A percentile compares a stretch with the other conserved stretches of the same genome.
phyloP scores from a whole-genome alignment of 2,113 vertebrate genomes.

The Oreocharis arfaki region DNA sequence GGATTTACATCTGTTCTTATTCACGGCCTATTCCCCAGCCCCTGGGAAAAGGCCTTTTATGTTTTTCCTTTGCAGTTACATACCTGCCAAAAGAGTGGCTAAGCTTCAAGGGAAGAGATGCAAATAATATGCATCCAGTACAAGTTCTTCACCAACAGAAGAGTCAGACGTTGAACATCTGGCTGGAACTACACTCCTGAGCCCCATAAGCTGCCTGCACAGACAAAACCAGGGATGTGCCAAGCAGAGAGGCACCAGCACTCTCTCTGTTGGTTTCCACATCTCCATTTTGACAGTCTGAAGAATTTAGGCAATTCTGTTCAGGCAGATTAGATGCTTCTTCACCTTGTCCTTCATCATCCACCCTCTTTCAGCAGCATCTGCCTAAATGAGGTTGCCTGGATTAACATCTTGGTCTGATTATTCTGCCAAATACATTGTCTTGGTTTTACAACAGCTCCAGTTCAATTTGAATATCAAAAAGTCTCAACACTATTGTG shows the following conservation, averaged over 20 bases:
- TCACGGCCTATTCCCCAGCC: neutral
- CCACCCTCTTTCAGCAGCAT: neutral
- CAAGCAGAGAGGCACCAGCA: fast-evolving
- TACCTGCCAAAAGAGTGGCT: neutral
- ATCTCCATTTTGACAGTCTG: neutral
- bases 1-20: neutral
- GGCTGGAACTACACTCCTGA: neutral
- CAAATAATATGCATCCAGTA: neutral
- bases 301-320: neutral
- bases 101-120: neutral
- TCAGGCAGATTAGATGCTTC: neutral
- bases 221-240: neutral
- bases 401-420: neutral
- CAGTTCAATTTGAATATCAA: neutral
- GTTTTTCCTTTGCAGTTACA: neutral
- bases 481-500: neutral
- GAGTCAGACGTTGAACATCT: neutral
- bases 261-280: neutral
- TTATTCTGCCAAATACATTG: neutral
- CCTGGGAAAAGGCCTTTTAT: neutral
- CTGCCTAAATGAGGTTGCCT: neutral
- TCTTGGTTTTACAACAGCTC: neutral
- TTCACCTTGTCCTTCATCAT: neutral
- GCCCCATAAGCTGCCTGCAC: neutral
- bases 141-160: neutral